A percentile compares a stretch with the other conserved stretches of the same genome.
Evolutionary conservation across 2,113 vertebrate species (phyloP).

Genomic region (Balaenoptera acutorostrata): DNA sequence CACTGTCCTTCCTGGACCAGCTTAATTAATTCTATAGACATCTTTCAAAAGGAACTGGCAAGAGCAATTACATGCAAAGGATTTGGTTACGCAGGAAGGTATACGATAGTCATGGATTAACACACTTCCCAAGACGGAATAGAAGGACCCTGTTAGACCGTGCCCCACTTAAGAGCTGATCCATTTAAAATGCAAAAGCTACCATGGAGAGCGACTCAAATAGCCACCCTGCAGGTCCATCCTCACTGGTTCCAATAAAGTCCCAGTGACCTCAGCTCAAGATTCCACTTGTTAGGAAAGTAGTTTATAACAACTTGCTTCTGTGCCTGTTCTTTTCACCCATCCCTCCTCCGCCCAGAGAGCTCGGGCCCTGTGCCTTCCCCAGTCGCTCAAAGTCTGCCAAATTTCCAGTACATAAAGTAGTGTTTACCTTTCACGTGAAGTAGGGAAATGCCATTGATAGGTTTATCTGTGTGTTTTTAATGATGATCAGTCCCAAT

Average conservation of each 20-base stretch:
- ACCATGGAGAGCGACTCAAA: neutral
- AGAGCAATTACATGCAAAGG: neutral
- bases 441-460: neutral
- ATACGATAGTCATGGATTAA: neutral
- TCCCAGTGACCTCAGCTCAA: neutral
- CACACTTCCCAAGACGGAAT: fast-evolving
- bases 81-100: neutral
- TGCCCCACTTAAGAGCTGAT: neutral
- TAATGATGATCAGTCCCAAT: neutral
- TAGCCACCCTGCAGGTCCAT: fast-evolving
- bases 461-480: neutral
- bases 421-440: neutral
- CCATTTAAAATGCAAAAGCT: neutral
- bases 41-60: neutral
- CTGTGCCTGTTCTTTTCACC: neutral
- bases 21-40: neutral
- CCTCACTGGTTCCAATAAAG: neutral
- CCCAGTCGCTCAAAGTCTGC: neutral
- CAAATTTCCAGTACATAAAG: neutral
- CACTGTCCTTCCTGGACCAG: neutral
- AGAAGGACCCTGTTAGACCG: neutral
- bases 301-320: neutral
- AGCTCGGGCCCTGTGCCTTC: neutral
- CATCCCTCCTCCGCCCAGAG: neutral
- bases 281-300: neutral